phyloP scores from a whole-genome alignment of 2,113 vertebrate species.

The Fregetta grallaria region DNA sequence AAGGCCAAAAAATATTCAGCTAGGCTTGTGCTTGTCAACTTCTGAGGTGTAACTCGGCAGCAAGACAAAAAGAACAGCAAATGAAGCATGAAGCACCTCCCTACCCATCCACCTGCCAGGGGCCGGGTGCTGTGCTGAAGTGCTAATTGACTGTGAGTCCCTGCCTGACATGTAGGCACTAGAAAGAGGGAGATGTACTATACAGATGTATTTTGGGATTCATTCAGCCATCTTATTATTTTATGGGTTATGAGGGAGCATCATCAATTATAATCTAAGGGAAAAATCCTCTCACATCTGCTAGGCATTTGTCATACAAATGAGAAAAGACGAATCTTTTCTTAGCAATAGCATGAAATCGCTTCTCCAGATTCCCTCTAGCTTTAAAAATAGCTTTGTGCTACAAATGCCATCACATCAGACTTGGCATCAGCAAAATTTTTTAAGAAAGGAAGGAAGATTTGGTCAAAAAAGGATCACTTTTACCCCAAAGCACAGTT shows the following conservation, averaged over 20 bases:
- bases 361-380: slow-evolving; percentile 15
- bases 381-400: slow-evolving; percentile 59
- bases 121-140: not conserved
- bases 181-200: not conserved
- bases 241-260: not conserved
- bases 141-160: slow-evolving; percentile 32
- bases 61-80: slow-evolving; percentile 13
- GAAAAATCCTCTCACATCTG: slow-evolving; percentile 34
- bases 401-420: slow-evolving; percentile 26
- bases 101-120: not conserved
- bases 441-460: slow-evolving; percentile 7
- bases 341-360: slow-evolving; percentile 43
- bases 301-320: not conserved
- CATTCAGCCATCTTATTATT: not conserved
- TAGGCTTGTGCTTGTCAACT: not conserved
- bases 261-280: not conserved
- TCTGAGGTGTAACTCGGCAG: not conserved
- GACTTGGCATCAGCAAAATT: slow-evolving; percentile 20
- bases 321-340: slow-evolving; percentile 49
- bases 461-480: slow-evolving; percentile 33
- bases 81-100: not conserved
- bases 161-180: not conserved
- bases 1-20: not conserved
- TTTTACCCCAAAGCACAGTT: slow-evolving; percentile 28
- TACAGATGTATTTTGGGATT: not conserved